These are phyloP conservation scores for Catocala nupta DNA, from an alignment of 2,888 invertebrate species.

Conservation along the genomic window DNA sequence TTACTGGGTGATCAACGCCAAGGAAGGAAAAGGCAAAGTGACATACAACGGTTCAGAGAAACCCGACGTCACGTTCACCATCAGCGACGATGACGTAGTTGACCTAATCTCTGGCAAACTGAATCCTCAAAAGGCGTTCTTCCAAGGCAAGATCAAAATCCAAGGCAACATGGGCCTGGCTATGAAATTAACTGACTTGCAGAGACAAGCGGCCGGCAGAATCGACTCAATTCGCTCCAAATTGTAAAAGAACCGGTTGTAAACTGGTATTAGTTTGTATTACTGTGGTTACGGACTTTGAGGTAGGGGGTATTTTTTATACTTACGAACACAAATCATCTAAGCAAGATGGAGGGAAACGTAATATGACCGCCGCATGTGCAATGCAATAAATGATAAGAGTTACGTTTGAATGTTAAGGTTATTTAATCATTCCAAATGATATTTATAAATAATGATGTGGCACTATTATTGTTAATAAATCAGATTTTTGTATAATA, in stretches of 20 bases:
- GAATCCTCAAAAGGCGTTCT: constrained; percentile 98
- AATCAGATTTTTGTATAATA: constrained; percentile 54
- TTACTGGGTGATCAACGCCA: constrained; percentile 97
- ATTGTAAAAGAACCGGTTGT: constrained; percentile 85
- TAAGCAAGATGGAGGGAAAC: constrained; percentile 10
- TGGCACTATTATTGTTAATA: constrained; percentile 61
- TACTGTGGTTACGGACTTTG: constrained; percentile 65
- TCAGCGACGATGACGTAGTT: constrained; percentile 95
- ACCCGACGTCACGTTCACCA: constrained; percentile 95
- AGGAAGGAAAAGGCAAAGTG: constrained; percentile 95
- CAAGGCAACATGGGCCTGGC: constrained; percentile 99
- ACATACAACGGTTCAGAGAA: constrained; percentile 94
- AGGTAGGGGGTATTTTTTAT: constrained; percentile 66
- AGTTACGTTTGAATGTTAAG: constrained; percentile 39
- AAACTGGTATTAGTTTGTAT: constrained; percentile 50
- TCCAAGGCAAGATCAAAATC: constrained; percentile 98
- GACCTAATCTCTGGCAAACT: constrained; percentile 96
- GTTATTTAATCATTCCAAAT: constrained; percentile 71
- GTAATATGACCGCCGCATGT: constrained; percentile 20
- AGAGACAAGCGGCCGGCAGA: constrained; percentile 90
- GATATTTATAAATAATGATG: constrained; percentile 55
- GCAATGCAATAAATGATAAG: constrained; percentile 31
- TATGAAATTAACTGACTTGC: constrained; percentile 96
- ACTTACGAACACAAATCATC: constrained; percentile 39
- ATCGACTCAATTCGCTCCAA: constrained; percentile 92